A percentile compares a stretch with the other conserved stretches of the same genome.
These are phyloP conservation scores for Brachirus orientalis DNA, from an alignment of 2,113 vertebrate species.

Conservation along the genomic window DNA sequence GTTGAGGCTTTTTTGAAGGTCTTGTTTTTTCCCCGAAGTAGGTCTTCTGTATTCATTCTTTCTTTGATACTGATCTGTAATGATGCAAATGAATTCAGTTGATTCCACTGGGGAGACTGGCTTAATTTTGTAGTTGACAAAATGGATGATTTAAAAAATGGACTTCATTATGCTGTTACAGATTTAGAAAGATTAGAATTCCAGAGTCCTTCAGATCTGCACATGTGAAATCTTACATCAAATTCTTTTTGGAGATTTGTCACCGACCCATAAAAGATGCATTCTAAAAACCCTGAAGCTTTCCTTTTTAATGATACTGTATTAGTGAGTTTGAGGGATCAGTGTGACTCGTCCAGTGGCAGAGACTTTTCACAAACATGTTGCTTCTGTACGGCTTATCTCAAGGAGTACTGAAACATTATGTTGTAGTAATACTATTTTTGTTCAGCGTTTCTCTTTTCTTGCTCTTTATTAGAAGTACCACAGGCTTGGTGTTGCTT, in stretches of 20 bases:
- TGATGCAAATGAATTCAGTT: constrained; percentile 43
- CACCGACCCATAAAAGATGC: neutral
- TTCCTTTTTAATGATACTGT: constrained; percentile 26
- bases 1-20: constrained; percentile 13
- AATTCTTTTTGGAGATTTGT: neutral
- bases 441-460: constrained; percentile 32
- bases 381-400: constrained; percentile 46
- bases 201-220: neutral
- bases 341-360: neutral
- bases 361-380: constrained; percentile 14
- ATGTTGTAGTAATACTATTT: constrained; percentile 51
- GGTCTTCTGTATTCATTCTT: constrained; percentile 17
- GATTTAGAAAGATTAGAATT: neutral
- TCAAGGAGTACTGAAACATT: constrained; percentile 46
- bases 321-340: constrained; percentile 4
- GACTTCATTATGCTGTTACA: neutral
- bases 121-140: too few species aligned
- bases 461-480: constrained; percentile 20
- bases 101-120: neutral
- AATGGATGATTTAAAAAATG: too few species aligned
- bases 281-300: neutral
- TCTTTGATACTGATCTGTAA: constrained; percentile 19
- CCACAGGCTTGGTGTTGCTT: constrained; percentile 43
- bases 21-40: too few species aligned
- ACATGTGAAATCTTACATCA: neutral